Evolutionary conservation across 92 coral and sea anemone genomes (phyloP), one percentile per base, ranked within the genome.

Genomic region (Parazoanthus darwini): DNA sequence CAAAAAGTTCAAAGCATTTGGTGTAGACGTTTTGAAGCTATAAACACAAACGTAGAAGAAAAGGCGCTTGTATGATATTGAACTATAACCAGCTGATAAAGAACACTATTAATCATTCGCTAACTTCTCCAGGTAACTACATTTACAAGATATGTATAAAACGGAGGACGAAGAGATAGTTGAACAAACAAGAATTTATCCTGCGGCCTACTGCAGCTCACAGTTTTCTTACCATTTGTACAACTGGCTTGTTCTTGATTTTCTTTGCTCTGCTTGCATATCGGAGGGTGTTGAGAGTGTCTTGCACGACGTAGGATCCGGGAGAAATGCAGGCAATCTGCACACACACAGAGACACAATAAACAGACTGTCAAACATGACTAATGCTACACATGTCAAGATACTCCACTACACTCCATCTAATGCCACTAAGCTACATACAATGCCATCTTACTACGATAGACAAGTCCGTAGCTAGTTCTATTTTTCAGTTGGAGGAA

Each of bases 241-340:
- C 96, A 7, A 97, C 99, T 26, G 99, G 99, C 72, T 97, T 95
- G 90, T 97, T 97, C 89, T 95, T 95, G 85, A 97, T 97, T 77
- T 93, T 95, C 96, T 95, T 97, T 35, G 98, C 99, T 79, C 99
- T 85, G 91, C 94, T 93, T 63, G 99, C 99, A 91, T 97, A 97
- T 74, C 99, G 90, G 74, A 97, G 87, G 16, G 99, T 97, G 91
- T 97, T 97, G 80, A 97, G 91, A 68, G 99, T 95, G 90, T 97
- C 99, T 43, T 93, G 93, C 83, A 94, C 95, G 56, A 94, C 92
- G 91, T 94, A 93, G 51, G 98, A 95, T 6, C 97, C 96, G 13
- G 99, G 99, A n/a, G 99, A 97, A 66, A 97, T 97, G 76, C 99
- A 97, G 44, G 99, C 98, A 88, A 97, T 95, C 99, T 97, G 88